Base-by-base conservation (phyloP, 2,113 vertebrate species). In the Sapajus apella region DNA sequence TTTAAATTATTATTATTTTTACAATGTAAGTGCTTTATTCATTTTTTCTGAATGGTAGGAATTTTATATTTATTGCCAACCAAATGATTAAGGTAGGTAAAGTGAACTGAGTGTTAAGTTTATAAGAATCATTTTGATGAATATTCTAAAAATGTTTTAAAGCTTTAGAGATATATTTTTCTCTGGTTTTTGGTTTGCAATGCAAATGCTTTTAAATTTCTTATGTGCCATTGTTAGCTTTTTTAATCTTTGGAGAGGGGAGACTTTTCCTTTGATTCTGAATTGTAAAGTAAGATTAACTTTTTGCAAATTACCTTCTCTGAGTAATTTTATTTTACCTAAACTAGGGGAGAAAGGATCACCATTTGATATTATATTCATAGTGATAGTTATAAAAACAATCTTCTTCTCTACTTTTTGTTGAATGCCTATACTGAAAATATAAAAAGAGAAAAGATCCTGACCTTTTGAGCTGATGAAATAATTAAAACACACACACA, bases 11-110 rank as follows among this genome's bases (percentile, higher is more conserved):
- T 61, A 16, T 64, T 7, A 82, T 18, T 50, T 68, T 85, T 30
- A 82, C 18, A n/a, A 12, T 95, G 3, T 75, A 77, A 91, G 30
- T 81, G 37, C n/a, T 94, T 82, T 84, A 68, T 94, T 95, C 76
- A 83, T 97, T 95, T 94, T 91, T 37, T 87, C 13, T 87, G 55
- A 87, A 40, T 64, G 27, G 23, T 76, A 87, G 75, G 37, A 56
- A 84, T 77, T 79, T 79, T 86, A 2, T 76, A 23, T 52, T 56
- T 82, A 45, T 32, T 84, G 37, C 35, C 68, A 88, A 68, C 6
- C 61, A 83, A 58, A 64, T 77, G 70, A 84, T 89, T 81, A 95
- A 86, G 35, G n/a, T 37, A 83, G 52, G 23, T 81, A 87, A 89
- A 89, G 56, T 35, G 56, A 79, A 58, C 23, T n/a, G 66, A 93